A percentile compares a stretch with the other conserved stretches of the same genome.
Evolutionary conservation across 2,113 vertebrate species (phyloP).

Genomic region (Microcebus jonahi): DNA sequence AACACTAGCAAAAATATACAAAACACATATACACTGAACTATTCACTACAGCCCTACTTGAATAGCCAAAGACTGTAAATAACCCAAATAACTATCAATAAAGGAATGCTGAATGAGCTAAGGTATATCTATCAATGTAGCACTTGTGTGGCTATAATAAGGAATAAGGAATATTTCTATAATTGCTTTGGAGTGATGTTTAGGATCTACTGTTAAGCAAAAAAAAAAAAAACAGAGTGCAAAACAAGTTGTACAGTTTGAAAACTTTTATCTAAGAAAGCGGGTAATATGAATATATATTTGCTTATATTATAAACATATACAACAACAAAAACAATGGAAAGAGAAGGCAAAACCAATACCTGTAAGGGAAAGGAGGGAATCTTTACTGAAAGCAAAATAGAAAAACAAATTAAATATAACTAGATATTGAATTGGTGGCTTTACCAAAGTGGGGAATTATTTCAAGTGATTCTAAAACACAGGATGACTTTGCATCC

Average conservation of each 20-base stretch:
- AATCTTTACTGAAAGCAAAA: not conserved
- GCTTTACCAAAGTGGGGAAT: not conserved
- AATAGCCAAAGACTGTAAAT: constrained; percentile 3
- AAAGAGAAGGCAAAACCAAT: not conserved
- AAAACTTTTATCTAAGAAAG: constrained; percentile 27
- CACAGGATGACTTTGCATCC: not conserved
- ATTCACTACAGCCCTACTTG: not conserved
- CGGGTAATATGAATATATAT: not conserved
- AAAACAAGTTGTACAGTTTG: not conserved
- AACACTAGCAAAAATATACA: constrained; percentile 10
- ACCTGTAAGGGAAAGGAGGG: not conserved
- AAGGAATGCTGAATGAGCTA: not conserved
- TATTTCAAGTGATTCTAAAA: constrained; percentile 16
- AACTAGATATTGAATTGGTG: not conserved
- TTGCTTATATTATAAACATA: constrained; percentile 15
- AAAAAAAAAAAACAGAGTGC: not conserved
- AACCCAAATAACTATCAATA: constrained; percentile 3
- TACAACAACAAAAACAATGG: not conserved
- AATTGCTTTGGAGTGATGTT: not conserved
- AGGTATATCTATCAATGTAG: not conserved
- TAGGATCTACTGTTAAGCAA: not conserved
- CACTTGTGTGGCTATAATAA: not conserved
- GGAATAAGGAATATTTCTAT: not conserved
- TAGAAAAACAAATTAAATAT: not conserved
- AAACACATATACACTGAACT: not conserved